A percentile compares a stretch with the other conserved stretches of the same genome.
phyloP scores from a whole-genome alignment of 1,140 invertebrate genomes.

The Phymastichus coffea region DNA sequence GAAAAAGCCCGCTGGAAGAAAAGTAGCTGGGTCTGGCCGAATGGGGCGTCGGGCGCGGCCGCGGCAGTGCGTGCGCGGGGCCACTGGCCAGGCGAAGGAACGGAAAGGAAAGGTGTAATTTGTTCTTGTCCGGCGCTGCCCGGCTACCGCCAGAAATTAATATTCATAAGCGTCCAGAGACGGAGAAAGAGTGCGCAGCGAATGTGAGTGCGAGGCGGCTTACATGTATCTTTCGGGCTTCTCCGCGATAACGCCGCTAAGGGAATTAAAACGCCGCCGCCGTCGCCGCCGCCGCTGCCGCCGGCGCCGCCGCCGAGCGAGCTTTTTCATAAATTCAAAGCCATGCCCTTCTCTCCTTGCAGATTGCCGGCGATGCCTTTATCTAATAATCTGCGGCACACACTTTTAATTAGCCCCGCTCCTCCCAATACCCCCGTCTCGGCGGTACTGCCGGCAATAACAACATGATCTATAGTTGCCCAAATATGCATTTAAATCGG shows the following conservation, averaged over 20 bases:
- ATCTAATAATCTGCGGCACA: too few species aligned
- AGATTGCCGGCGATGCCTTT: too few species aligned
- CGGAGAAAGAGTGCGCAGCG: not conserved
- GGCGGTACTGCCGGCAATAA: constrained; percentile 45
- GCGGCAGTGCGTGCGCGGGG: constrained; percentile 25
- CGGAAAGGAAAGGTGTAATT: constrained; percentile 59
- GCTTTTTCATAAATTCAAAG: constrained; percentile 18
- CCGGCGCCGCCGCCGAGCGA: not conserved
- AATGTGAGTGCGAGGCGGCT: constrained; percentile 44
- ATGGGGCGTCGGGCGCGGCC: constrained; percentile 8
- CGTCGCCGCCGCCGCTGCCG: constrained; percentile 23
- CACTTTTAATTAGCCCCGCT: too few species aligned
- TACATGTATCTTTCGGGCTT: constrained; percentile 55
- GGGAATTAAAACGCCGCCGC: constrained; percentile 56
- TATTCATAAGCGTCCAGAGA: constrained; percentile 58
- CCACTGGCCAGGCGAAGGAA: constrained; percentile 58
- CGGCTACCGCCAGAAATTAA: constrained; percentile 48
- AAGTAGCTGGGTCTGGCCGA: too few species aligned
- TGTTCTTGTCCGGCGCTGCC: constrained; percentile 55
- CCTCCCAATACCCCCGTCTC: not conserved
- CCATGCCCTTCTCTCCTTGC: not conserved
- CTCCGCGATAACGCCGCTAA: constrained; percentile 48
- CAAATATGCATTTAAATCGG: constrained; percentile 61
- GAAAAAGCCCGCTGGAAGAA: not conserved
- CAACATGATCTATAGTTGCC: constrained; percentile 58